Percentiles rank a stretch among this genome's conserved stretches.
phyloP scores from a whole-genome alignment of 2,888 invertebrate species.

The Pseudococcus jackbeardsleyi region DNA sequence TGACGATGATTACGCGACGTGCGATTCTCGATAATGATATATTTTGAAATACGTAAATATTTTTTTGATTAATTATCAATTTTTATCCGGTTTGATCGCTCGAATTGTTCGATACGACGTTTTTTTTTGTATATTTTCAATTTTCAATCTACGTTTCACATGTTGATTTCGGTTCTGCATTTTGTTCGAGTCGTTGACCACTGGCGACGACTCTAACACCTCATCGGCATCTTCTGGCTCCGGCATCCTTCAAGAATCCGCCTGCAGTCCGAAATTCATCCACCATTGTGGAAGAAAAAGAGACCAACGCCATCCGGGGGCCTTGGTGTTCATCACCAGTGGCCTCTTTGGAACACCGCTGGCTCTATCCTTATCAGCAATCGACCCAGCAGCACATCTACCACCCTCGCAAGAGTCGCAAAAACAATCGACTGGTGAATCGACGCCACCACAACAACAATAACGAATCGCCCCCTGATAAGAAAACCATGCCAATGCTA shows the following conservation, averaged over 20 bases:
- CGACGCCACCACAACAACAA: constrained; percentile 60
- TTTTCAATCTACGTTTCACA: not conserved
- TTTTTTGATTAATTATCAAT: not conserved
- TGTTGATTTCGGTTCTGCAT: not conserved
- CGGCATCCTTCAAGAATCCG: not conserved
- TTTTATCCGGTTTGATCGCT: not conserved
- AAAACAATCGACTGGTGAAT: constrained; percentile 19
- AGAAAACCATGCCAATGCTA: constrained; percentile 62
- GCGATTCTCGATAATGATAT: not conserved
- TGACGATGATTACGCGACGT: not conserved
- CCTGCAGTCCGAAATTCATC: constrained; percentile 23
- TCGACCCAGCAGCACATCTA: constrained; percentile 36
- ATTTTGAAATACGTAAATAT: not conserved
- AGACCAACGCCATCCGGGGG: constrained; percentile 62
- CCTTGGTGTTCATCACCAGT: constrained; percentile 64
- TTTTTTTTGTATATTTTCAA: not conserved
- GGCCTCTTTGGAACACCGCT: constrained; percentile 61
- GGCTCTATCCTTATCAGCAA: constrained; percentile 51
- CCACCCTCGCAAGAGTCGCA: constrained; percentile 20
- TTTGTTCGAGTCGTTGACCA: not conserved
- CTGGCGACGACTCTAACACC: not conserved
- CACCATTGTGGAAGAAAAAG: constrained; percentile 65
- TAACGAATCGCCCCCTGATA: constrained; percentile 64
- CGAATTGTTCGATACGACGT: not conserved
- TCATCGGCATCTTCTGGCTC: not conserved